A percentile compares a stretch with the other conserved stretches of the same genome.
Conservation (phyloP, 2,888 invertebrate genomes). For the Parthenolecanium corni region DNA sequence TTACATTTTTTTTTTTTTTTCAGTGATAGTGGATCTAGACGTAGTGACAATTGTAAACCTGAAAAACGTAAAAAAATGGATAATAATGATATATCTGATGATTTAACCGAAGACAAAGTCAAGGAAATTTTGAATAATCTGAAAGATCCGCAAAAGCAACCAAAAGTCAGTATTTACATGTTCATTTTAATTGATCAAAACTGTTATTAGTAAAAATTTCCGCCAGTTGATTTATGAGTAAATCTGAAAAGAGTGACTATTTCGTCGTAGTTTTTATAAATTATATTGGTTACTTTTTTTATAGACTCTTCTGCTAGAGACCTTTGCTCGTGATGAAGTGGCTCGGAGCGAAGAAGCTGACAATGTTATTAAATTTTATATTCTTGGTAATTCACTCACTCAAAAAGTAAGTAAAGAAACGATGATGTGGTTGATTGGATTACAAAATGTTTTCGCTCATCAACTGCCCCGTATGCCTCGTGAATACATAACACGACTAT, state of each 20-base stretch:
- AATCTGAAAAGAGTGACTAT: too few relatives aligned
- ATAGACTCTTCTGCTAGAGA: slow-evolving; percentile 64
- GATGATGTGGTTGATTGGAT: slow-evolving; percentile 82
- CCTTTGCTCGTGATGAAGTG: slow-evolving; percentile 78
- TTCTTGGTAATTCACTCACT: slow-evolving; percentile 84
- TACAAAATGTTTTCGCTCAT: slow-evolving; percentile 89
- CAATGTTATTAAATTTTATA: slow-evolving; percentile 83
- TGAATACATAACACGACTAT: slow-evolving; percentile 87
- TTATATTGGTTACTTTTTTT: slow-evolving; percentile 31
- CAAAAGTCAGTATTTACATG: neutral
- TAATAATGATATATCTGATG: slow-evolving; percentile 9
- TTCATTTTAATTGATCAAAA: too few relatives aligned
- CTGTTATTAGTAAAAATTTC: too few relatives aligned
- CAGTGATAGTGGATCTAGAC: slow-evolving; percentile 4
- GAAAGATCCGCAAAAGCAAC: slow-evolving; percentile 16
- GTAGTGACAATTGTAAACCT: neutral
- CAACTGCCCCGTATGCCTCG: slow-evolving; percentile 96
- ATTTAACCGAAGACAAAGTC: slow-evolving; percentile 19
- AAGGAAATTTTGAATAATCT: slow-evolving; percentile 19
- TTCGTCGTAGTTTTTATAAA: too few relatives aligned
- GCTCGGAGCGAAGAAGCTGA: slow-evolving; percentile 80
- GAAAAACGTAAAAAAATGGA: slow-evolving; percentile 11
- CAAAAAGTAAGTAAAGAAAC: slow-evolving; percentile 71
- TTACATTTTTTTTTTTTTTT: neutral
- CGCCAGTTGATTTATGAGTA: too few relatives aligned